phyloP scores from a whole-genome alignment of 2,113 vertebrate species.

The Xiphophorus hellerii region DNA sequence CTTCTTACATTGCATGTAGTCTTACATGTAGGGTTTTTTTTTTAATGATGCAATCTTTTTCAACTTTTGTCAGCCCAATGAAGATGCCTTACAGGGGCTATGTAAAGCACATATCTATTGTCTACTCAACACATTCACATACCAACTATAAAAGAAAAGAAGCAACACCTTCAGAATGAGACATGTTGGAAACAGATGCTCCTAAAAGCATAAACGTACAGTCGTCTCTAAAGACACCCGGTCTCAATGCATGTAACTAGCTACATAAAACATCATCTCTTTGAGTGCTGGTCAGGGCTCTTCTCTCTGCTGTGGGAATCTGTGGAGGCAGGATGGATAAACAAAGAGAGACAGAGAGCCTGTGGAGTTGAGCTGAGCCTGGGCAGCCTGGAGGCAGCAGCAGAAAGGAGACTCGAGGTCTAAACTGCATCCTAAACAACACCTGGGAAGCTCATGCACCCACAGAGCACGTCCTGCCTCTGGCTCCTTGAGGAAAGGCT shows the following conservation, averaged over 20 bases:
- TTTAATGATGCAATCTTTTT: not conserved
- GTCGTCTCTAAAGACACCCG: constrained; percentile 25
- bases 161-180: constrained; percentile 8
- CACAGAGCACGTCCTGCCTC: constrained; percentile 38
- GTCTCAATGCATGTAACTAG: constrained; percentile 24
- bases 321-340: constrained; percentile 42
- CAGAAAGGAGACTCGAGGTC: constrained; percentile 26
- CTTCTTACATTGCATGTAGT: not conserved
- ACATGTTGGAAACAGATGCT: constrained; percentile 11
- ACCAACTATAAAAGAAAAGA: constrained; percentile 6
- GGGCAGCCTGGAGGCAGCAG: constrained; percentile 46
- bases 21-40: too few species aligned
- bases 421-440: constrained; percentile 54
- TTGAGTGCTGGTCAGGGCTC: constrained; percentile 34
- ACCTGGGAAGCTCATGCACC: constrained; percentile 43
- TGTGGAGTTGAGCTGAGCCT: constrained; percentile 25
- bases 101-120: not conserved
- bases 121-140: not conserved
- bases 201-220: constrained; percentile 3
- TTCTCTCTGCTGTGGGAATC: constrained; percentile 28
- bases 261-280: constrained; percentile 42
- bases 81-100: not conserved
- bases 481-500: constrained; percentile 14
- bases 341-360: constrained; percentile 38
- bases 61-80: not conserved